Base-by-base conservation (phyloP, 2,797 vertebrate genomes). In the Myotis myotis region DNA sequence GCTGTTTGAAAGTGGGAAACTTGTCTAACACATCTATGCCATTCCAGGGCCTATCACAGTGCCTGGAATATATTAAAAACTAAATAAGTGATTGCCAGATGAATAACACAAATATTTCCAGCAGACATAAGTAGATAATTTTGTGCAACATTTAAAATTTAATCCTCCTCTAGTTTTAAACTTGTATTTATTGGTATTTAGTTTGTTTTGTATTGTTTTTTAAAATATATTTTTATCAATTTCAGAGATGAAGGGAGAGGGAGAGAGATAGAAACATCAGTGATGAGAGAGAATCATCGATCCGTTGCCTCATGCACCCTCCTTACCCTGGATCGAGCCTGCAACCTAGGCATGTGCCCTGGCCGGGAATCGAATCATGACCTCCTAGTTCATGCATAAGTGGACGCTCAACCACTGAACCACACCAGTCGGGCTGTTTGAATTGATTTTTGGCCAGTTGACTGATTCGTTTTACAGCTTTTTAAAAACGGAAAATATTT, bases 71-170 rank as follows among this genome's bases (percentile, higher is more conserved):
- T 30, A 83, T 64, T 60, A 87, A 87, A 87, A 53, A 95, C 15
- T 81, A 83, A 88, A 17, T 78, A 82, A 87, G 20, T 8, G 19
- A 82, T 23, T 57, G 25, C 28, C 47, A 94, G 91, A 60, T 72
- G 28, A 95, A 47, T 57, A 74, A 76, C 53, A 87, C 38, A 91
- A 88, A 30, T 71, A 66, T 28, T 89, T 83, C 51, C 49, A 89
- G 17, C 51, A 93, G 36, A 7, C 33, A 60, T 3, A 38, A 38
- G 49, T 23, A 94, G 33, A 38, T 30, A 81, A 81, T 72, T 90
- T 68, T 88, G 28, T 55, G 93, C n/a, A 78, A 82, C 92, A 85
- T 55, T 71, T 44, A 78, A 88, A 94, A 81, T 49, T 71, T 86
- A 33, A 81, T 75, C 66, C 44, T 23, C 51, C 2, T 74, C 22